Evolutionary conservation across 2,888 invertebrate species (phyloP).

Genomic region (Rhodophaea formosa): DNA sequence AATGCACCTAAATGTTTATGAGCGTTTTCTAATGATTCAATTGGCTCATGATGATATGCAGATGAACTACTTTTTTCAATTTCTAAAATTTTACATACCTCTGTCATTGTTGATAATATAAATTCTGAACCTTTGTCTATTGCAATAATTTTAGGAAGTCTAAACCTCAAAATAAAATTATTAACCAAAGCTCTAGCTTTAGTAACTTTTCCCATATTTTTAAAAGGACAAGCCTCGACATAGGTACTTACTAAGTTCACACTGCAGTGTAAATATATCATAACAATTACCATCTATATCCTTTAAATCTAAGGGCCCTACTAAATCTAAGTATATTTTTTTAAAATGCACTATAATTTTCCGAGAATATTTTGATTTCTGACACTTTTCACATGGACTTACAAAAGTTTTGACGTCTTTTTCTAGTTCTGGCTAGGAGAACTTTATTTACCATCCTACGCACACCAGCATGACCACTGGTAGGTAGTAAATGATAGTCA

Average conservation of each 20-base stretch:
- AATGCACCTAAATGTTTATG: slow-evolving; percentile 23
- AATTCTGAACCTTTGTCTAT: not conserved
- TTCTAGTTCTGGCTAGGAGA: slow-evolving; percentile 11
- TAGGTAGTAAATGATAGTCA: no score
- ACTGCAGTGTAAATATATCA: no score
- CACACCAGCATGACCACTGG: slow-evolving; percentile 16
- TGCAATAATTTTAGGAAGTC: not conserved
- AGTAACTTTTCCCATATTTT: not conserved
- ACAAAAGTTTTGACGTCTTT: no score
- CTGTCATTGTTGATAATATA: not conserved
- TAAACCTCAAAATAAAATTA: not conserved
- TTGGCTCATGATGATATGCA: slow-evolving; percentile 17
- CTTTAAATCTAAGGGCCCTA: no score
- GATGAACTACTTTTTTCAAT: no score
- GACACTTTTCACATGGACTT: no score
- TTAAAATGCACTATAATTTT: no score
- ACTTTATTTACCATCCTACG: slow-evolving; percentile 18
- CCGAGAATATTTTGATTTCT: no score
- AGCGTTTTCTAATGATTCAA: slow-evolving; percentile 25
- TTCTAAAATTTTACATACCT: no score
- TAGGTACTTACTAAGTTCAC: no score
- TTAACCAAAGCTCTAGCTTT: slow-evolving; percentile 11
- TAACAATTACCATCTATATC: no score
- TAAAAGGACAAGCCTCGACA: not conserved
- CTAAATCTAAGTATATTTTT: no score